These are phyloP conservation scores for Trachythela sp. DNA, from an alignment of 64 coral and sea anemone genomes.

Conservation along the genomic window DNA sequence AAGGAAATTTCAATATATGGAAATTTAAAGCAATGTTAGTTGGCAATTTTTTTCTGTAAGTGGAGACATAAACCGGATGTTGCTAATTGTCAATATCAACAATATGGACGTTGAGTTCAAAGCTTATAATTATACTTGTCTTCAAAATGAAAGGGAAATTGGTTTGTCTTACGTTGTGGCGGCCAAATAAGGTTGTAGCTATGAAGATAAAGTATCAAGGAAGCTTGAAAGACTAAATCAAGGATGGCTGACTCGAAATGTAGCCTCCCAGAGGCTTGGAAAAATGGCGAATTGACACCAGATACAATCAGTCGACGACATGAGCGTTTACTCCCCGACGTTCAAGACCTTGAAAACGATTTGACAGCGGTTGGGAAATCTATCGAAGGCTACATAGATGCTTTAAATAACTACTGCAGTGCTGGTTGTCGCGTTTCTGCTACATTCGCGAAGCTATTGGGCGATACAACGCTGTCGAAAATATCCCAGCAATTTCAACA, in stretches of 20 bases:
- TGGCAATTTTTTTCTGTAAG: too few relatives aligned
- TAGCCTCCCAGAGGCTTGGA: conserved; percentile 49
- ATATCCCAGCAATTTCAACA: conserved; percentile 93
- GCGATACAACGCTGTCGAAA: conserved; percentile 86
- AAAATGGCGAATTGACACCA: conserved; percentile 58
- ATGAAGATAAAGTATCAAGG: not conserved
- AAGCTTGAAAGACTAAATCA: not conserved
- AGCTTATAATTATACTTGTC: not conserved
- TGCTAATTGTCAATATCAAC: not conserved
- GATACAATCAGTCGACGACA: conserved; percentile 58
- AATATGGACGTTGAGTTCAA: not conserved
- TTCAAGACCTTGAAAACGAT: conserved; percentile 76
- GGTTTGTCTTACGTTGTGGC: not conserved
- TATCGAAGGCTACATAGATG: conserved; percentile 91
- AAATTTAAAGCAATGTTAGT: not conserved
- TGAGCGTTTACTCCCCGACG: conserved; percentile 70
- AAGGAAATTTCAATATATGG: not conserved
- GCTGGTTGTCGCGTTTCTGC: conserved; percentile 91
- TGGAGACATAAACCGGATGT: not conserved
- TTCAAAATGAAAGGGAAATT: not conserved
- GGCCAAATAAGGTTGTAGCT: not conserved
- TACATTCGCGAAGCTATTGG: conserved; percentile 79
- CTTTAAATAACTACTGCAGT: conserved; percentile 71
- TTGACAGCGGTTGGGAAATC: conserved; percentile 70
- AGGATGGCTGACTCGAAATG: not conserved